Evolutionary conservation across 2,797 vertebrate species (phyloP), one percentile per base, ranked within the genome.

Genomic region (Pseudochirops corinnae): DNA sequence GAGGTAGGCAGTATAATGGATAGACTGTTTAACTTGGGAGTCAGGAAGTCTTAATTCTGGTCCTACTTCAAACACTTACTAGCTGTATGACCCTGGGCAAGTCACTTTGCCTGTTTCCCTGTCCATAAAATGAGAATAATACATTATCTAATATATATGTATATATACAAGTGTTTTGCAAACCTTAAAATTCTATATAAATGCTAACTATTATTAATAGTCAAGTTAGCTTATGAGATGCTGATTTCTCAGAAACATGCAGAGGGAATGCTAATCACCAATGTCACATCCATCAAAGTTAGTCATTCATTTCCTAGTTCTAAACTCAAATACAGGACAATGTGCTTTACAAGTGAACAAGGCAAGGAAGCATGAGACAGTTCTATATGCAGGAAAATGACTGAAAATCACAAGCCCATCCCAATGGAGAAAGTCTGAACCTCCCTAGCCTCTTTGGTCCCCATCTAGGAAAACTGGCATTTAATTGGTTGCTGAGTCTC

Each of bases 381-480:
- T 53, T 33, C 87, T n/a, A 0, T 74, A 50, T 55, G 39, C 94
- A 56, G 3, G 46, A 82, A 18, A 10, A 94, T 57, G 4, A 94
- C 24, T 55, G 11, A 24, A 94, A 91, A 94, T 95, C 57, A 16
- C 12, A 82, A 82, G 18, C 21, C 67, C n/a, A 11, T 82, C n/a
- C 57, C 24, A 90, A 6, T 28, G n/a, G 16, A 55, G 53, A 96
- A 92, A 90, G 13, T 90, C 57, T 94, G 33, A 92, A 10, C 56
- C 56, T 56, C 16, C 3, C 39, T 7, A 82, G 21, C 24, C 18
- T 95, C 93, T 94, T 50, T 90, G 56, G 1, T 24, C 39, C n/a
- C 24, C n/a, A 2, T 93, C 91, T 94, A 82, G 55, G 94, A 56
- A 95, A 56, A 31, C 57, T 46, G 18, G 62, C 50, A 55, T 92